Evolutionary conservation across 1,140 invertebrate species (phyloP).

Genomic region (Dermatophagoides farinae): DNA sequence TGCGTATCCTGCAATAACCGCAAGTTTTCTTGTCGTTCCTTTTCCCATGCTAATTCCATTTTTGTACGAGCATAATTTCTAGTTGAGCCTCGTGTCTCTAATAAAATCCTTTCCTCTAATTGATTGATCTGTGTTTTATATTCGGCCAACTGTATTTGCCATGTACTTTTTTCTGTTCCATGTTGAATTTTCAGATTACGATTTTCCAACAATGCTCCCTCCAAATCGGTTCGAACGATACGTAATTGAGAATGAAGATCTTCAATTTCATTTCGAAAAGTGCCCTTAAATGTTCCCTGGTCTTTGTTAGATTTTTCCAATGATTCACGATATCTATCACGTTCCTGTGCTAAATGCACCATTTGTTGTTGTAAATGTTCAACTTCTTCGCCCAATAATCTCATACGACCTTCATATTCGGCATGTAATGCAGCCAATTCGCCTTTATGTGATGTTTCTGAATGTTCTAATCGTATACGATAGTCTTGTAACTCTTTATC

Average conservation of each 20-base stretch:
- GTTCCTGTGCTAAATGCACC: constrained; percentile 43
- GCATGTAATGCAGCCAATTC: constrained; percentile 65
- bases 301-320: constrained; percentile 2
- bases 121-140: constrained; percentile 78
- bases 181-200: constrained; percentile 71
- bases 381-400: constrained; percentile 61
- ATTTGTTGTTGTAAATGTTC: constrained; percentile 57
- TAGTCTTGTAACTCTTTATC: constrained; percentile 31
- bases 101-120: constrained; percentile 33
- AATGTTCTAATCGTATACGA: constrained; percentile 38
- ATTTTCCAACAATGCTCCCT: constrained; percentile 53
- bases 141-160: constrained; percentile 68
- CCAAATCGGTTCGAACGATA: constrained; percentile 58
- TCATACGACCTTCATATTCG: constrained; percentile 66
- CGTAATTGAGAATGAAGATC: constrained; percentile 53
- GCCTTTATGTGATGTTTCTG: constrained; percentile 55
- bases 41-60: constrained; percentile 84
- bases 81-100: constrained; percentile 33
- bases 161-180: constrained; percentile 62
- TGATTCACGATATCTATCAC: constrained; percentile 14
- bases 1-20: constrained; percentile 70
- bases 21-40: constrained; percentile 78
- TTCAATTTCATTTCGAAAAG: constrained; percentile 19
- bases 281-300: constrained; percentile 17
- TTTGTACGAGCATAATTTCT: constrained; percentile 62